Evolutionary conservation across 2,113 vertebrate genomes (phyloP), one percentile per base, ranked within the genome.

Genomic region (Pelodiscus sinensis): DNA sequence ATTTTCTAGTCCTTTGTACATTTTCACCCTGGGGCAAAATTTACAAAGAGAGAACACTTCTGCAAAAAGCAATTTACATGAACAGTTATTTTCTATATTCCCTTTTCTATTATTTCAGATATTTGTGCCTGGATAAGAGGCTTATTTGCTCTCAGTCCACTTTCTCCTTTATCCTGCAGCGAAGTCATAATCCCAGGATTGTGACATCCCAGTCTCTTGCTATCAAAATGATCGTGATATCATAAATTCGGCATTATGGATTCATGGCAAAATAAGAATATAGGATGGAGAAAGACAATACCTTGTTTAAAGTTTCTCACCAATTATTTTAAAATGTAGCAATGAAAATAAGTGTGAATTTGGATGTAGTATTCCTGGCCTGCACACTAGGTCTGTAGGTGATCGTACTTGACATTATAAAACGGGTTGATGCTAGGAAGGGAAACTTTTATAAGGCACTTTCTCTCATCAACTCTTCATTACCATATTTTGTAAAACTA

Each of bases 61-160:
- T 29, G 73, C 85, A 96, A 89, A 96, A 95, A 97, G 82, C 90
- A 95, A 96, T 97, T 97, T 97, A 93, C 50, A 68, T 91, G 88
- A 91, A 73, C 80, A 78, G 73, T 86, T 96, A 79, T 94, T 95
- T 95, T 95, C 85, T 92, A 25, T 92, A 95, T 83, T 96, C 87
- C 44, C 9, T 90, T 96, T 93, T 84, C 68, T 94, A 80, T 96
- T 96, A 90, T 95, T 97, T 94, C 85, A 89, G 82, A 55, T 92
- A 38, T 94, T 91, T 89, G 87, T 88, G 84, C 85, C 83, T 86
- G 65, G 93, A 58, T 97, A 97, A 96, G 94, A 95, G 71, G 94
- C 94, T 97, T 96, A 95, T 92, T 91, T 84, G 50, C 89, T 96
- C 79, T 85, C 93, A 96, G 94, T 90, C 92, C 92, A 89, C 52